Evolutionary conservation across 1,140 invertebrate species (phyloP), one percentile per base, ranked within the genome.

Genomic region (Colletes gigas): DNA sequence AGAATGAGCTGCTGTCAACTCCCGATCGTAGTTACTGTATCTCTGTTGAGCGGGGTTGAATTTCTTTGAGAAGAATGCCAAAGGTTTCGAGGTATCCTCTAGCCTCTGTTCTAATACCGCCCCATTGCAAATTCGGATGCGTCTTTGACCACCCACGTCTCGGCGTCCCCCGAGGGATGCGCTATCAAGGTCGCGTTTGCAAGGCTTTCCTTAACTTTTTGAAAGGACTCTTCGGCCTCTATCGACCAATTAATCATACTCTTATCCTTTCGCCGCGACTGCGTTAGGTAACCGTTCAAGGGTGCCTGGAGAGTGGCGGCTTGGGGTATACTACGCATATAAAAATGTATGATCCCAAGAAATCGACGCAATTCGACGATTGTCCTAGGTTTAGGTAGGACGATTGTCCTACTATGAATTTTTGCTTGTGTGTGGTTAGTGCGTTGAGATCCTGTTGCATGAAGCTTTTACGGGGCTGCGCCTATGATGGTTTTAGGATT

Each of bases 331-430:
- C 39, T 55, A 1, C 74, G 39, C 4, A 30, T 55, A 15, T 76
- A 76, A n/a, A 76, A 67, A 21, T 77, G 60, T 8, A 67, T 4
- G n/a, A 68, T 60, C 0, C 74, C 65, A 6, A 77, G 9, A 44
- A 63, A 68, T 2, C 55, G 21, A 4, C 66, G 19, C 0, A 68
- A 8, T 8, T 68, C 60, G 1, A 4, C 3, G 1, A 54, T 50
- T 0, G 19, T 74, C 4, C n/a, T 65, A 2, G 47, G 60, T 55
- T 55, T 74, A n/a, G n/a, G n/a, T n/a, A n/a, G n/a, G n/a, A n/a
- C n/a, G n/a, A n/a, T n/a, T n/a, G n/a, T n/a, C 30, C 30, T 30
- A 30, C 30, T 30, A 30, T 30, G 30, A 30, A 30, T 30, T 30
- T 30, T 30, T 30, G 30, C 30, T 30, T 30, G 30, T 30, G 30